Percentiles rank a stretch among this genome's conserved stretches.
phyloP scores from a whole-genome alignment of 2,888 invertebrate genomes.

The Tyria jacobaeae region DNA sequence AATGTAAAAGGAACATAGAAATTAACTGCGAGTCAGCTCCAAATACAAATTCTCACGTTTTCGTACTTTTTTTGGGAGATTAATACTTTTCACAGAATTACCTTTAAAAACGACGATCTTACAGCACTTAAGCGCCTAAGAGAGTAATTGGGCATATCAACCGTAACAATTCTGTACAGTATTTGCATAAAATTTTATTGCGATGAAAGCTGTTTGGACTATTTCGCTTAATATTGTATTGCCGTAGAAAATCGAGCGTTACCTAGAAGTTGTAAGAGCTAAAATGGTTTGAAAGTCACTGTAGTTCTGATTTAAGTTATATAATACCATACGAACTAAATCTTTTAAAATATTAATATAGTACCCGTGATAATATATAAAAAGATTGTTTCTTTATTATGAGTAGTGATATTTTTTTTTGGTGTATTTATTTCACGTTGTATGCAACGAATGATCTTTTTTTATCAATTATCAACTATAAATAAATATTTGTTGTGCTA shows the following conservation, averaged over 20 bases:
- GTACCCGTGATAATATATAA: background rate
- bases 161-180: conserved; percentile 61
- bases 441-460: no score
- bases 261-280: conserved; percentile 16
- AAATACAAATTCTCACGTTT: conserved; percentile 56
- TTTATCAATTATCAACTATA: no score
- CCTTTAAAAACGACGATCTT: conserved; percentile 58
- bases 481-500: no score
- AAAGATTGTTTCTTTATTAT: no score
- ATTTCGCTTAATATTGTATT: conserved; percentile 38
- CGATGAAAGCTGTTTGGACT: conserved; percentile 51
- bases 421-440: no score
- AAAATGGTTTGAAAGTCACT: conserved; percentile 24
- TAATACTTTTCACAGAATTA: conserved; percentile 49
- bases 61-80: conserved; percentile 48
- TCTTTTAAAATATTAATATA: conserved; percentile 47
- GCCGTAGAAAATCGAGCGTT: conserved; percentile 35
- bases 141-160: conserved; percentile 68
- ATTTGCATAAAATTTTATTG: conserved; percentile 69
- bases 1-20: conserved; percentile 52
- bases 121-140: conserved; percentile 58
- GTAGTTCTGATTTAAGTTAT: conserved; percentile 51
- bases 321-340: conserved; percentile 46
- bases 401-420: no score
- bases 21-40: conserved; percentile 51